Base-by-base conservation (phyloP, 1,140 invertebrate species). In the Drosophila pachea region DNA sequence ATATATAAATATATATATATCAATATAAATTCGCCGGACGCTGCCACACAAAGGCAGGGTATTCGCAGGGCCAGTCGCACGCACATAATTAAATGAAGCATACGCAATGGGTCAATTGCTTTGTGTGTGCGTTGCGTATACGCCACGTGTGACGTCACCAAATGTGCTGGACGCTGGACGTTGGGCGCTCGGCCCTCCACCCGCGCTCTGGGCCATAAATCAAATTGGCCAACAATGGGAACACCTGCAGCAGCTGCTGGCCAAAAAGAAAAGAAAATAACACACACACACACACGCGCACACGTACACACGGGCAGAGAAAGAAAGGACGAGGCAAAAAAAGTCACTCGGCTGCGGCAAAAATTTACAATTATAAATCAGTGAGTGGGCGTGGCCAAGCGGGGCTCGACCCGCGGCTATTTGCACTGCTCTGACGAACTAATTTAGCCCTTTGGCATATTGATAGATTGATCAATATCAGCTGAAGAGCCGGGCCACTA, bases 401-500 rank as follows among this genome's bases (percentile, higher is more conserved):
- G 36, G 7, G 33, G 31, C 47, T 33, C 32, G 47, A 42, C 62
- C 50, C 48, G 36, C 12, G 52, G 40, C 50, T 64, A 43, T 64
- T 55, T 55, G 50, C 67, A 74, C 60, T 62, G 42, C 70, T 60
- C 74, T 76, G 63, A 76, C 61, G 48, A 71, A 59, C 65, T 78
- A 78, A 78, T 78, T 78, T 78, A 22, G 61, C 14, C 32, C 38
- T 35, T 62, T 72, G 62, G 58, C 59, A 64, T 58, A 74, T 70
- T 74, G 65, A 74, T 74, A 60, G 61, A 78, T 74, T 74, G 70
- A 74, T 78, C 40, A 16, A 74, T 78, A 77, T 77, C 65, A 73
- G 40, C n/a, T n/a, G n/a, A n/a, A n/a, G n/a, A n/a, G n/a, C n/a
- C n/a, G n/a, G n/a, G n/a, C n/a, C n/a, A n/a, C n/a, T n/a, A n/a